Evolutionary conservation across 2,113 vertebrate genomes (phyloP), one percentile per base, ranked within the genome.

Genomic region (Tachysurus vachellii): DNA sequence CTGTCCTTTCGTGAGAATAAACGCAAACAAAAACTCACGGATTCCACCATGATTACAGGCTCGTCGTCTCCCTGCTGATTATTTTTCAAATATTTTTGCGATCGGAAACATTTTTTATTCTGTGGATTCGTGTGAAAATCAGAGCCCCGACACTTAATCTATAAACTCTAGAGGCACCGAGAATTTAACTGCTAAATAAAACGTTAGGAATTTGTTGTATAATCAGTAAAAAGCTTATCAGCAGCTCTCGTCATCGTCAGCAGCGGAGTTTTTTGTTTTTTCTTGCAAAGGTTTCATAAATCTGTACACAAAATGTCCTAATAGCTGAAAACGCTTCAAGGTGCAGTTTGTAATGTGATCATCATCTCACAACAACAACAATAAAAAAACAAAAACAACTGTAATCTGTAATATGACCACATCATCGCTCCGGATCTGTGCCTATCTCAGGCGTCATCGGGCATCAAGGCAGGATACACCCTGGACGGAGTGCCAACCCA

Each of bases 1-100:
- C 85, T 68, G 62, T 82, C 21, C 76, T 21, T 64, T n/a, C 80
- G 68, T 53, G 19, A 53, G 26, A 81, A 83, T 61, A 76, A 82
- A 75, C 57, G 23, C 62, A 36, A 36, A 36, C 36, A 36, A 36
- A 36, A 36, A 36, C 36, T 36, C 36, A 36, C 36, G 36, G 36
- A 36, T 36, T 36, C 36, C 36, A 36, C 36, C 1, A 3, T 53
- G 2, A 23, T 76, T 7, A 53, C 70, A 12, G 68, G 19, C 4
- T 23, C 13, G 16, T 70, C 31, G 14, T 31, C n/a, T 36, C 28
- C 14, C 66, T 70, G 31, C 3, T 2, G 12, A n/a, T 76, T 50
- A 44, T 23, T 73, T 31, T 16, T 31, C 31, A 17, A 19, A 19
- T 1, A 50, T 23, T 26, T 26, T 36, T 36, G 36, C 36, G 36